Percentiles rank a stretch among this genome's conserved stretches.
Evolutionary conservation across 2,797 vertebrate genomes (phyloP).

Genomic region (Crenuchus spilurus): DNA sequence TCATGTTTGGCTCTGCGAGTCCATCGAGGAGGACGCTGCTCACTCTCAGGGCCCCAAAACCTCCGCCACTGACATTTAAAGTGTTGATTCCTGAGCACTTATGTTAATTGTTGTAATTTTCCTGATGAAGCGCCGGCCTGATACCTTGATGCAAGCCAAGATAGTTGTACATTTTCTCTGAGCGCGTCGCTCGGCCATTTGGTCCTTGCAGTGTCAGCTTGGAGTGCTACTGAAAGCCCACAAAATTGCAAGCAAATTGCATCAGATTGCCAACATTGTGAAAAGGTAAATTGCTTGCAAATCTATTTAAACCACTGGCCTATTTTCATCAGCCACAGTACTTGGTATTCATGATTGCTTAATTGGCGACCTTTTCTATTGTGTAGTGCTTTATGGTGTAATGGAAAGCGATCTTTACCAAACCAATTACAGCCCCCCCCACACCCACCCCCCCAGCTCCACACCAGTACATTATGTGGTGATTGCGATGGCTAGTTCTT

Average conservation of each 20-base stretch:
- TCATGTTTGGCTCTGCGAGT: slow-evolving; percentile 90
- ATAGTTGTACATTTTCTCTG: slow-evolving; percentile 99
- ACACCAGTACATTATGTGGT: slow-evolving; percentile 92
- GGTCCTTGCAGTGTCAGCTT: slow-evolving; percentile 99
- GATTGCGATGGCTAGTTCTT: slow-evolving; percentile 99
- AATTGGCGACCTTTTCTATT: slow-evolving; percentile 99
- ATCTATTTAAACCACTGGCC: slow-evolving; percentile 99
- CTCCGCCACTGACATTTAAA: slow-evolving; percentile 94
- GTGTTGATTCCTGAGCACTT: slow-evolving; percentile 99
- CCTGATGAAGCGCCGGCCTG: slow-evolving; percentile 99
- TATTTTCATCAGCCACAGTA: slow-evolving; percentile 99
- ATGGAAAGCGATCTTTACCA: slow-evolving; percentile 99
- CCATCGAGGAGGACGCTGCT: slow-evolving; percentile 88
- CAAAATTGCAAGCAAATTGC: slow-evolving; percentile 99
- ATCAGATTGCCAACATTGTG: slow-evolving; percentile 99
- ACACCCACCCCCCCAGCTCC: slow-evolving; percentile 90
- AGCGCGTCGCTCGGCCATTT: slow-evolving; percentile 95
- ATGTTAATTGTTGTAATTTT: slow-evolving; percentile 99
- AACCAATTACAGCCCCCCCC: slow-evolving; percentile 98
- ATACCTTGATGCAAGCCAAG: slow-evolving; percentile 99
- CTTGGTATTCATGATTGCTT: slow-evolving; percentile 99
- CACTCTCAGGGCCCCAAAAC: slow-evolving; percentile 92
- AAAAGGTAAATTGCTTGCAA: slow-evolving; percentile 99
- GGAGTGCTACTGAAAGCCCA: slow-evolving; percentile 99
- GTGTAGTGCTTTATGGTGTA: slow-evolving; percentile 99